These are phyloP conservation scores for Hybos culiciformis DNA, from an alignment of 2,888 invertebrate species.

Conservation along the genomic window DNA sequence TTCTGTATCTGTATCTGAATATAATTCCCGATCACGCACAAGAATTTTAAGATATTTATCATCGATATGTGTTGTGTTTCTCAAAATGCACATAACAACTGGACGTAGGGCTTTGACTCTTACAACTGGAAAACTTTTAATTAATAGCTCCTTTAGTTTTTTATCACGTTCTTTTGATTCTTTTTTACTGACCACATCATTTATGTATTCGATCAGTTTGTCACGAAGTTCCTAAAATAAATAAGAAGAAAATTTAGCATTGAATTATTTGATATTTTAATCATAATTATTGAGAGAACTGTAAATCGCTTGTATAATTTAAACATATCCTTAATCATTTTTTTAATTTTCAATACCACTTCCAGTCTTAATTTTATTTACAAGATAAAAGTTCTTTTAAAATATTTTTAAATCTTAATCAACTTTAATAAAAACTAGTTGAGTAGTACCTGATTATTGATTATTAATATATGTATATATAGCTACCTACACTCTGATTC, in stretches of 20 bases:
- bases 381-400: too few species aligned
- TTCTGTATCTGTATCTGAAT: slow-evolving; percentile 88
- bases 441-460: too few species aligned
- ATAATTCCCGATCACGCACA: slow-evolving; percentile 76
- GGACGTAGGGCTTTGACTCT: slow-evolving; percentile 81
- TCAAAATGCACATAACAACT: slow-evolving; percentile 86
- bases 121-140: slow-evolving; percentile 88
- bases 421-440: too few species aligned
- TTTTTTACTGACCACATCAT: slow-evolving; percentile 57
- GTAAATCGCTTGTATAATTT: background rate
- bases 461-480: too few species aligned
- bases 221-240: slow-evolving; percentile 46
- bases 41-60: slow-evolving; percentile 68
- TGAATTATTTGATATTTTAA: slow-evolving; percentile 6
- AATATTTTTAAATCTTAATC: too few species aligned
- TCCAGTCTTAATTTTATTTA: too few species aligned
- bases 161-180: slow-evolving; percentile 43
- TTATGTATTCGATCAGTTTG: slow-evolving; percentile 63
- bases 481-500: too few species aligned
- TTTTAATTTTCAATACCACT: too few species aligned
- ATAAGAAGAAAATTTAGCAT: background rate
- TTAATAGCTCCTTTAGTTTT: slow-evolving; percentile 75
- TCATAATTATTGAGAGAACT: background rate
- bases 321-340: too few species aligned
- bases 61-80: slow-evolving; percentile 85